Evolutionary conservation across 1,140 invertebrate species (phyloP).

Genomic region (Apocrypta bakeri): DNA sequence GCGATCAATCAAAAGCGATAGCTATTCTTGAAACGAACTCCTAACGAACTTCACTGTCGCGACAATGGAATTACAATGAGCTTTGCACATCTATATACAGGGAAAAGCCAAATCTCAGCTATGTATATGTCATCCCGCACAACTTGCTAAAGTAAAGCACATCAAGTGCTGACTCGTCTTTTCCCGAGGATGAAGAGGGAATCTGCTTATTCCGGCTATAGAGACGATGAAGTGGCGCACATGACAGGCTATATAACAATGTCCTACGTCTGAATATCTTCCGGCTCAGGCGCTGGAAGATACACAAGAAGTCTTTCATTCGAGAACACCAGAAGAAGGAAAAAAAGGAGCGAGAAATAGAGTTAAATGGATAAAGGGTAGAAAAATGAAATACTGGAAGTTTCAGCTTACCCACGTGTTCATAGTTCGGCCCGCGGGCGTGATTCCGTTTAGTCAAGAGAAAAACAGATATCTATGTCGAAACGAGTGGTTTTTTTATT

Average conservation of each 20-base stretch:
- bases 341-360: constrained; percentile 12
- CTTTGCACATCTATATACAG: too few species aligned
- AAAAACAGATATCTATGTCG: constrained; percentile 8
- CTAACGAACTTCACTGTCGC: too few species aligned
- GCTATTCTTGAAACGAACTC: neutral
- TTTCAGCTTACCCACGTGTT: neutral
- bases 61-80: too few species aligned
- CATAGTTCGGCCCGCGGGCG: constrained; percentile 11
- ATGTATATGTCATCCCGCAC: neutral
- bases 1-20: neutral
- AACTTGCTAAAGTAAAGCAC: constrained; percentile 5
- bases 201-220: constrained; percentile 47
- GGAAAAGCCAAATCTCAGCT: too few species aligned
- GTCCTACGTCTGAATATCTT: constrained; percentile 20
- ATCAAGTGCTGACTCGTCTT: constrained; percentile 34
- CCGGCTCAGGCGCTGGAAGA: neutral
- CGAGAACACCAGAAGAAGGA: neutral
- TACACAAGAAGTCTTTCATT: neutral
- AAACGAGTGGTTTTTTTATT: neutral
- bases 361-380: neutral
- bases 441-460: constrained; percentile 35
- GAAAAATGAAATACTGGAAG: neutral
- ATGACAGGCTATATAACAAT: constrained; percentile 31
- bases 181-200: neutral
- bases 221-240: constrained; percentile 1